A percentile compares a stretch with the other conserved stretches of the same genome.
phyloP scores from a whole-genome alignment of 2,888 invertebrate genomes.

The Harmothoe impar region DNA sequence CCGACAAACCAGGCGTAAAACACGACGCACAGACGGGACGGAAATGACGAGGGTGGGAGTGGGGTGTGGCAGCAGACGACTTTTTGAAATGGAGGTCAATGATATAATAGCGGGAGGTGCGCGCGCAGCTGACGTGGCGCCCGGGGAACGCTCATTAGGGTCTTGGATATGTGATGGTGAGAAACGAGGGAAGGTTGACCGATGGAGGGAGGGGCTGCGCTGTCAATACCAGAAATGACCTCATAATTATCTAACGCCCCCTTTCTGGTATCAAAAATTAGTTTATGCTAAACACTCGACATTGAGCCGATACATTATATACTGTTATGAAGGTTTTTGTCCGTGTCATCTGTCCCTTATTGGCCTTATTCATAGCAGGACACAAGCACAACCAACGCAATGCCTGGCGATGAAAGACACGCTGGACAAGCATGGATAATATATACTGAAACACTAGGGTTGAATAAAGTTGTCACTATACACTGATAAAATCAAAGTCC shows the following conservation, averaged over 20 bases:
- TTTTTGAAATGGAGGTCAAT: constrained; percentile 30
- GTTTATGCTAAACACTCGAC: too few species aligned
- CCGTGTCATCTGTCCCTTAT: too few species aligned
- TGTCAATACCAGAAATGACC: background rate
- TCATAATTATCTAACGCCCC: background rate
- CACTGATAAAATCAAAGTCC: too few species aligned
- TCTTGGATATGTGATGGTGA: background rate
- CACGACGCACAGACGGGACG: constrained; percentile 19
- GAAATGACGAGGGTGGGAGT: constrained; percentile 4
- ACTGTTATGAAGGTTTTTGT: too few species aligned
- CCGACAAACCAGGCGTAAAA: constrained; percentile 22
- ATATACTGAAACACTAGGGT: too few species aligned
- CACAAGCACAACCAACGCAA: too few species aligned
- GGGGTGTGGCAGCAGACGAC: background rate
- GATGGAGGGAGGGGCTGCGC: background rate
- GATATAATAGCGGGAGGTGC: background rate
- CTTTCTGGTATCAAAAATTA: too few species aligned
- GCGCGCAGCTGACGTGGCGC: background rate
- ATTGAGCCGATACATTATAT: too few species aligned
- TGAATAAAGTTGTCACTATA: too few species aligned
- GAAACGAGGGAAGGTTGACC: background rate
- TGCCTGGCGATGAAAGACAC: too few species aligned
- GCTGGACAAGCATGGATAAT: too few species aligned
- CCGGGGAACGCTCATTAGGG: constrained; percentile 6
- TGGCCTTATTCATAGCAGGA: too few species aligned